Evolutionary conservation across 2,797 vertebrate species (phyloP).

Genomic region (Delichon dasypus): DNA sequence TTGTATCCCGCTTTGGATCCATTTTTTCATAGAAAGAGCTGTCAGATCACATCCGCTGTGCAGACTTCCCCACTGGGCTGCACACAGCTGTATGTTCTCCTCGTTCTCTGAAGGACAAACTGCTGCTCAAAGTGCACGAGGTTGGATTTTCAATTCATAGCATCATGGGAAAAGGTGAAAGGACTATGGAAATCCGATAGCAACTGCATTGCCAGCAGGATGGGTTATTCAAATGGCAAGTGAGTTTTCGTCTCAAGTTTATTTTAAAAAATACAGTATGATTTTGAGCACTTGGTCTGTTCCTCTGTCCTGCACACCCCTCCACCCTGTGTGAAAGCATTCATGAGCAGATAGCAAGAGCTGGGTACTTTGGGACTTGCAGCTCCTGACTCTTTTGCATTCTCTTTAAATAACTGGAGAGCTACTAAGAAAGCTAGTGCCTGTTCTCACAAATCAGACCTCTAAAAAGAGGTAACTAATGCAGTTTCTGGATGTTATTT

Average conservation of each 20-base stretch:
- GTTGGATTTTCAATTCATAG: neutral
- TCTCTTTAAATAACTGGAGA: neutral
- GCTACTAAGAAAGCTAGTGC: neutral
- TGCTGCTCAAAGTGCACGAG: neutral
- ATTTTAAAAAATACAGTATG: neutral
- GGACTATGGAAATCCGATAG: neutral
- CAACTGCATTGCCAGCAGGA: neutral
- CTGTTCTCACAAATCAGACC: neutral
- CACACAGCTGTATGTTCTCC: neutral
- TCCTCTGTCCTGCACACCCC: neutral
- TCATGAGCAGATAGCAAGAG: neutral
- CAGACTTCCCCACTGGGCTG: neutral
- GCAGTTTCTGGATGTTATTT: neutral
- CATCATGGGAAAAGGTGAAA: neutral
- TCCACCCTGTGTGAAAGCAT: neutral
- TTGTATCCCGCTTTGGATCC: neutral
- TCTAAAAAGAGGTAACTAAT: neutral
- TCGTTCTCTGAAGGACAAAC: neutral
- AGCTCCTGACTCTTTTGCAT: neutral
- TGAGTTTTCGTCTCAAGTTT: neutral
- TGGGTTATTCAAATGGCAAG: neutral
- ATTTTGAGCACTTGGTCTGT: neutral
- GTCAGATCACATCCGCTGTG: neutral
- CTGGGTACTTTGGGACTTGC: neutral
- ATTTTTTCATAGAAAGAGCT: conserved; percentile 3